Conservation (phyloP, 2,113 vertebrate species). For the Synchiropus splendidus region DNA sequence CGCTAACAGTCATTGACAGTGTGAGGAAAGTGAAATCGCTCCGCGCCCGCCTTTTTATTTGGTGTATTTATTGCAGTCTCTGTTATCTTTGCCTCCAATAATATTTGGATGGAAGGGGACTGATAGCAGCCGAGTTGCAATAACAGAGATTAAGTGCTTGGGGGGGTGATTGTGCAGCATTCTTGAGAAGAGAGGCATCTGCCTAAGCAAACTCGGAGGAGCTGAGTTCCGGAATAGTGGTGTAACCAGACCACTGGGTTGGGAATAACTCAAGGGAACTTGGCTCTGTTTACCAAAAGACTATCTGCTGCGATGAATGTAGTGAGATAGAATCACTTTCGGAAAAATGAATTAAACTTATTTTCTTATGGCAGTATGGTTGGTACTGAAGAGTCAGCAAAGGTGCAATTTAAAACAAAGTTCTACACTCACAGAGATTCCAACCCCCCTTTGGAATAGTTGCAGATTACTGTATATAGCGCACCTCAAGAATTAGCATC, state of each 20-base stretch:
- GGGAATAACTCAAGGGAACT: slow-evolving; percentile 55
- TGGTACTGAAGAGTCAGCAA: too few relatives aligned
- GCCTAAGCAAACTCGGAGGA: slow-evolving; percentile 58
- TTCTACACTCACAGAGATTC: too few relatives aligned
- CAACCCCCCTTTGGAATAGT: too few relatives aligned
- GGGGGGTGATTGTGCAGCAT: slow-evolving; percentile 40
- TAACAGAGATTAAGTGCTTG: slow-evolving; percentile 63
- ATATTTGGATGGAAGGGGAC: slow-evolving; percentile 59
- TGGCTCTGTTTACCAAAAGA: slow-evolving; percentile 56
- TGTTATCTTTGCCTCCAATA: slow-evolving; percentile 58
- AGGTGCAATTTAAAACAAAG: too few relatives aligned
- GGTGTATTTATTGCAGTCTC: too few relatives aligned
- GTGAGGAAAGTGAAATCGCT: too few relatives aligned
- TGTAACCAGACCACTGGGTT: slow-evolving; percentile 55
- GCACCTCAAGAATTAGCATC: too few relatives aligned
- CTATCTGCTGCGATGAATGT: slow-evolving; percentile 53
- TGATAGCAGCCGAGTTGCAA: slow-evolving; percentile 58
- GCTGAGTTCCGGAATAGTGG: slow-evolving; percentile 49
- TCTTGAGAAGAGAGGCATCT: slow-evolving; percentile 45
- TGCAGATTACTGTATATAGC: too few relatives aligned
- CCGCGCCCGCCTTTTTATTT: too few relatives aligned
- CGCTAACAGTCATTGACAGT: too few relatives aligned
- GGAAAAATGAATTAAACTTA: slow-evolving; percentile 1
- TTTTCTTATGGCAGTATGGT: too few relatives aligned
- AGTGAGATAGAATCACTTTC: too few relatives aligned